Evolutionary conservation across 2,888 invertebrate species (phyloP).

Genomic region (Erebia epiphron): DNA sequence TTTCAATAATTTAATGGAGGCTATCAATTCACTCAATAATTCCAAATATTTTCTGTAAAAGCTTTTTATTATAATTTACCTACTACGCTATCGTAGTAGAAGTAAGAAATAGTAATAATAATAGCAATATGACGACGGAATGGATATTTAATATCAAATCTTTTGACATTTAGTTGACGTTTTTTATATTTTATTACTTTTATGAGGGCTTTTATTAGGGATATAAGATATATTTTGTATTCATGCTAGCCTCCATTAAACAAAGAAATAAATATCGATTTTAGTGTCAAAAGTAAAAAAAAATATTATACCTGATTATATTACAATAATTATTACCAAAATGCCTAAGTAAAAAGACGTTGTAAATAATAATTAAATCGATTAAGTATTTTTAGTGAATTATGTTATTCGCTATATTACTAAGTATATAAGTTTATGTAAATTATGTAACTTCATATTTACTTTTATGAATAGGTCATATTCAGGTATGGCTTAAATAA

Average conservation of each 20-base stretch:
- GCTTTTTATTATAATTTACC: no score
- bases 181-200: background rate
- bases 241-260: background rate
- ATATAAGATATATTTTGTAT: background rate
- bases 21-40: no score
- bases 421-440: background rate
- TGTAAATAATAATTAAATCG: conserved; percentile 7
- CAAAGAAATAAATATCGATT: background rate
- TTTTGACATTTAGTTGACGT: background rate
- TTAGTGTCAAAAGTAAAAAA: background rate
- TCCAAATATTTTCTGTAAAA: no score
- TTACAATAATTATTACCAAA: background rate
- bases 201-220: background rate
- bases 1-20: background rate
- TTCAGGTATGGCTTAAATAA: background rate
- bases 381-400: background rate
- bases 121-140: background rate
- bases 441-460: background rate
- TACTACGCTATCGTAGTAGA: no score
- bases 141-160: background rate
- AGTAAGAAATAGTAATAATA: background rate
- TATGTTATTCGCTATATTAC: background rate
- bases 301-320: background rate
- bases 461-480: background rate
- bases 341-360: conserved; percentile 7